Evolutionary conservation across 2,888 invertebrate genomes (phyloP).

Genomic region (Diogma glabrata): DNA sequence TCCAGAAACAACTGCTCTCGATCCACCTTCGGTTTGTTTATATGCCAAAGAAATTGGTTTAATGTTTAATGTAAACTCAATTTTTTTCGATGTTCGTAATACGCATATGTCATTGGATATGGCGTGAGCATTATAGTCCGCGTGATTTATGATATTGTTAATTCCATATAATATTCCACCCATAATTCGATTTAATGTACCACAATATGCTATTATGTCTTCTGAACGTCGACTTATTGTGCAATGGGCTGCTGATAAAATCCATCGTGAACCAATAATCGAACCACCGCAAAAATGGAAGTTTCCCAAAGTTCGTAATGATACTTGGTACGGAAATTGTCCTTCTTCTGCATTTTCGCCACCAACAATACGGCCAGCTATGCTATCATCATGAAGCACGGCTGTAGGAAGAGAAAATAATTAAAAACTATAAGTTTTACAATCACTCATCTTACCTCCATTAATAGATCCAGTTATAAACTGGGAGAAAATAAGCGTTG

Average conservation of each 20-base stretch:
- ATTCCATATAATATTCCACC: constrained; percentile 11
- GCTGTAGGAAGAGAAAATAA: no score
- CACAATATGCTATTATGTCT: constrained; percentile 10
- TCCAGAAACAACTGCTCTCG: constrained; percentile 7
- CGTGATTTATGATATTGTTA: constrained; percentile 13
- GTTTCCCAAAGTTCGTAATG: constrained; percentile 10
- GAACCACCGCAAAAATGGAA: constrained; percentile 7
- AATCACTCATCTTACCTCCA: no score
- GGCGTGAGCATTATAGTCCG: constrained; percentile 9
- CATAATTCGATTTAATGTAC: constrained; percentile 10
- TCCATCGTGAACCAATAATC: neutral
- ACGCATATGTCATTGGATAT: constrained; percentile 14
- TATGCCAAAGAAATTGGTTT: constrained; percentile 7
- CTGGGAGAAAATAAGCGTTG: no score
- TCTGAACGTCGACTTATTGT: constrained; percentile 5
- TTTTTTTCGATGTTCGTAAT: constrained; percentile 4
- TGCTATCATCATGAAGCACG: no score
- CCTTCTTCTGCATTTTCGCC: constrained; percentile 2
- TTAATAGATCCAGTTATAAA: no score
- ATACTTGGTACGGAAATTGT: constrained; percentile 13
- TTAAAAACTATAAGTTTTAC: no score
- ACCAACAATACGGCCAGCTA: constrained; percentile 14
- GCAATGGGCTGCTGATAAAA: constrained; percentile 4
- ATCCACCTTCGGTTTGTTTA: neutral
- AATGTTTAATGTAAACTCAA: constrained; percentile 8